Evolutionary conservation across 2,797 vertebrate genomes (phyloP).

Genomic region (Sebastes itinus): DNA sequence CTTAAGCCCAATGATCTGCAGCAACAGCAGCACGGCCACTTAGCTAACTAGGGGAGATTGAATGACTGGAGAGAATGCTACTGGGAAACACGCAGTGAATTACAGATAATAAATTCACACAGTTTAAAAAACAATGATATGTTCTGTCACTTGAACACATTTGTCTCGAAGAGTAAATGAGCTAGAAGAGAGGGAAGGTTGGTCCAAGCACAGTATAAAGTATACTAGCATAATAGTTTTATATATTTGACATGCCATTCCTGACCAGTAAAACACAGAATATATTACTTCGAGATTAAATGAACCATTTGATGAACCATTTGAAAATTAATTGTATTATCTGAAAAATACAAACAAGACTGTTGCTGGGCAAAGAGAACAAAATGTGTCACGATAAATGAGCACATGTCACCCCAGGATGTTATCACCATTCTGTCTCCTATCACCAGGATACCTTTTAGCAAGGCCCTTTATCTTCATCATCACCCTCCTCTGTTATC

Average conservation of each 20-base stretch:
- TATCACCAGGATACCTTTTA: background rate
- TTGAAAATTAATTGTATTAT: background rate
- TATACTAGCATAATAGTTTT: background rate
- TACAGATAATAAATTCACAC: background rate
- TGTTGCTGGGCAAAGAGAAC: background rate
- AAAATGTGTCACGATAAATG: background rate
- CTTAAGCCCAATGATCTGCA: slow-evolving; percentile 7
- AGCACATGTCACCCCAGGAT: background rate
- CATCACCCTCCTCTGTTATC: background rate
- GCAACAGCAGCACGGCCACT: slow-evolving; percentile 23
- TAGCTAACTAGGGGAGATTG: slow-evolving; percentile 8
- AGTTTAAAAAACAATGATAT: slow-evolving; percentile 1
- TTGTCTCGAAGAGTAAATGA: background rate
- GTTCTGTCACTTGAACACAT: background rate
- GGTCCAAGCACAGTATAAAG: background rate
- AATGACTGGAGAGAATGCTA: slow-evolving; percentile 23
- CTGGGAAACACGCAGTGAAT: background rate
- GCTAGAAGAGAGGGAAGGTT: background rate
- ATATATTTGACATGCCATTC: background rate
- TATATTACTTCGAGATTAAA: background rate
- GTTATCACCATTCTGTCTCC: background rate
- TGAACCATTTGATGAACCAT: background rate
- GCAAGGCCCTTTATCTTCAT: background rate
- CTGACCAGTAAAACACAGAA: background rate
- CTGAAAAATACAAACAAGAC: background rate